phyloP scores from a whole-genome alignment of 2,113 vertebrate genomes.

The Oreochromis niloticus region DNA sequence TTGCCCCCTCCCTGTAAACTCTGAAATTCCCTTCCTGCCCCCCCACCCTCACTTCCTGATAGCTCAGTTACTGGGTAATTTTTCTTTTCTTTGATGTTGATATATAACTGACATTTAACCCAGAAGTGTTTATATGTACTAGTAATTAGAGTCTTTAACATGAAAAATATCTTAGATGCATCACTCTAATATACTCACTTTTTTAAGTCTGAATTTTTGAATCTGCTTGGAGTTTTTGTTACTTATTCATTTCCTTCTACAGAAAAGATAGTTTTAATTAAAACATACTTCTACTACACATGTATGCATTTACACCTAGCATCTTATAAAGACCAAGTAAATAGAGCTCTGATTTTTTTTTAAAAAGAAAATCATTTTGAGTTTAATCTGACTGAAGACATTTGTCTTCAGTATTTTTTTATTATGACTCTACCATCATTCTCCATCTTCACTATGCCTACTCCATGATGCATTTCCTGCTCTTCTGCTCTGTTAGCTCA shows the following conservation, averaged over 20 bases:
- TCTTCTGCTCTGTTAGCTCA: not conserved
- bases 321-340: not conserved
- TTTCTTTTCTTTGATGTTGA: not conserved
- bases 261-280: not conserved
- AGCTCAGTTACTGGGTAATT: not conserved
- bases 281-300: rapidly evolving
- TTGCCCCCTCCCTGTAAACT: not conserved
- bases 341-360: not conserved
- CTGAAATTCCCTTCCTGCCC: not conserved
- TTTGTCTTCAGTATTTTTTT: not conserved
- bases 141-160: not conserved
- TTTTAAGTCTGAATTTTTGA: not conserved
- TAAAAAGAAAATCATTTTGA: rapidly evolving
- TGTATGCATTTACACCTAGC: not conserved
- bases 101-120: not conserved
- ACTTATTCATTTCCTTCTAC: not conserved
- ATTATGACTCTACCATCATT: not conserved
- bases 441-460: not conserved
- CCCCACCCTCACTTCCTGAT: not conserved
- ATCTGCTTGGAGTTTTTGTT: not conserved
- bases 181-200: not conserved
- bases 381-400: not conserved
- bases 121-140: not conserved
- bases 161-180: not conserved
- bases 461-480: not conserved